Evolutionary conservation across 2,888 invertebrate genomes (phyloP), one percentile per base, ranked within the genome.

Genomic region (Mythimna loreyi): DNA sequence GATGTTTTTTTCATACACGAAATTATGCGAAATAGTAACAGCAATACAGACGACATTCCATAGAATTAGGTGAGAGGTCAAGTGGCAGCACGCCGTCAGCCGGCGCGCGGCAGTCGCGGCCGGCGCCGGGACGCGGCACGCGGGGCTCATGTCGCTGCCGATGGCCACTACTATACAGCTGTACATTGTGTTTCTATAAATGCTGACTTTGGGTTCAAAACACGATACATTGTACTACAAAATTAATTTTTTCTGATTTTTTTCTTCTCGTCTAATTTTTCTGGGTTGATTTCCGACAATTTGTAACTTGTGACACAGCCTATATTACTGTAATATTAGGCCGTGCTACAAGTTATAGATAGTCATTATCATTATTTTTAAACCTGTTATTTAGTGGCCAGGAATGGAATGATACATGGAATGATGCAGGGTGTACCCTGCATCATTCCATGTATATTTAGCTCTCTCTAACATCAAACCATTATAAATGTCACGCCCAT

Each of bases 61-160:
- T 52, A 53, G 58, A 81, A 71, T 68, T 67, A 68, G 81, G 70
- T 81, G 81, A 81, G 67, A 58, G 81, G 81, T 78, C 75, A 81
- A 81, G 75, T 81, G 78, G 64, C 45, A 45, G 55, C 45, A 55
- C 55, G 67, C 55, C 33, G 57, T 19, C 56, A 47, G 59, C 1
- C 25, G 52, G 21, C 56, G 40, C 55, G 2, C 25, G 56, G 55
- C 47, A 56, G 55, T 4, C 23, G 45, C 21, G 6, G 30, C 40
- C 49, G 28, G 13, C 40, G 11, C 49, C 1, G 21, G 21, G 23
- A 2, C 8, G 45, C 45, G 3, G 3, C 23, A 23, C 23, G 49
- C 47, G 4, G 33, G 4, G 11, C 36, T 21, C 28, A 55, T 16
- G 21, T 28, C 21, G 40, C 30, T 5, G 30, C 57, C 13, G 30